Conservation (phyloP, 2,888 invertebrate genomes). For the Cordilura impudica region DNA sequence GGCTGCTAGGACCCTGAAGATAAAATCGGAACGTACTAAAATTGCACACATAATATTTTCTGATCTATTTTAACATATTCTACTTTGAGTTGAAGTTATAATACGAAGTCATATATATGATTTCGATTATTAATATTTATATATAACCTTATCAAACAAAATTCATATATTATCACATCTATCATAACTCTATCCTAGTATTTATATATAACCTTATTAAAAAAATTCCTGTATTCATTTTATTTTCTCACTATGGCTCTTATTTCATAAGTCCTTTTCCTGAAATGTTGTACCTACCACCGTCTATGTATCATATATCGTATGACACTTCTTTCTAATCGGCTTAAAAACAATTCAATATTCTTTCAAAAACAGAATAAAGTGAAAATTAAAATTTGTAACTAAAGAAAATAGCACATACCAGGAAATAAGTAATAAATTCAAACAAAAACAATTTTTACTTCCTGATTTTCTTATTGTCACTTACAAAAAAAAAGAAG, state of each 20-base stretch:
- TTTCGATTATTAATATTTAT: no score
- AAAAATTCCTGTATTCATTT: not conserved
- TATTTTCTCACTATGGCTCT: no score
- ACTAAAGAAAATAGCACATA: conserved; percentile 27
- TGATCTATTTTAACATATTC: no score
- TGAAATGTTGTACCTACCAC: conserved; percentile 14
- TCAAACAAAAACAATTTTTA: not conserved
- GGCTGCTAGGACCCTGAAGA: no score
- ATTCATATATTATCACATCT: no score
- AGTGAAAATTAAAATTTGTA: not conserved
- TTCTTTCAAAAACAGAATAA: not conserved
- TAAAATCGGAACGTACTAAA: no score
- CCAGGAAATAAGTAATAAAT: conserved; percentile 37
- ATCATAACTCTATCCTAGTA: no score
- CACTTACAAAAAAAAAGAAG: not conserved
- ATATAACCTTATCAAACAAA: no score
- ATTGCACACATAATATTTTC: no score
- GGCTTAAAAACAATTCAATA: conserved; percentile 8
- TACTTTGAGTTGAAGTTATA: no score
- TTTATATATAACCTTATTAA: no score
- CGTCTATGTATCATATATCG: conserved; percentile 9
- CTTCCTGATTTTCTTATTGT: conserved; percentile 19
- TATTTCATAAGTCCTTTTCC: conserved; percentile 2
- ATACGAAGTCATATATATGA: no score
- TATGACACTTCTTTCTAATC: conserved; percentile 24